Evolutionary conservation across 2,888 invertebrate species (phyloP).

Genomic region (Anthoptus insignis): DNA sequence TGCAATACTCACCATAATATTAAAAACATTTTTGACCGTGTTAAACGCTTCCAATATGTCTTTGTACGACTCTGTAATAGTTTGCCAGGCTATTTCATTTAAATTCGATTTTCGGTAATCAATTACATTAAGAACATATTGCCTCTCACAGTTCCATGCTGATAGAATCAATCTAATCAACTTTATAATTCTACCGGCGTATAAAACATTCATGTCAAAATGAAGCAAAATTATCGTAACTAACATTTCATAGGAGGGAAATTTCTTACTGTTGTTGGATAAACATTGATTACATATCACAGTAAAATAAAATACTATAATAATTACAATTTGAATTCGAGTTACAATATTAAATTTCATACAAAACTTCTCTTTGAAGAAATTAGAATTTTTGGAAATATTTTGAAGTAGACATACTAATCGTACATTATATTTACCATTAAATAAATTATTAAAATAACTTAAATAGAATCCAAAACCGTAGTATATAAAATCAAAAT

Average conservation of each 20-base stretch:
- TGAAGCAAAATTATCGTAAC: slow-evolving; percentile 7
- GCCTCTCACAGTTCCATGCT: slow-evolving; percentile 9
- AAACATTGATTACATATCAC: background rate
- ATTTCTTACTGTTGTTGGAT: background rate
- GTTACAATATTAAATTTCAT: slow-evolving; percentile 16
- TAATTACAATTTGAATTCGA: background rate
- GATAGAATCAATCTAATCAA: background rate
- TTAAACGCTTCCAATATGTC: slow-evolving; percentile 15
- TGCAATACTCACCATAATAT: slow-evolving; percentile 26
- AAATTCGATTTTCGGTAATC: background rate
- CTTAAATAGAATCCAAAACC: slow-evolving; percentile 5
- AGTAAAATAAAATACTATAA: background rate
- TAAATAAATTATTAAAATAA: background rate
- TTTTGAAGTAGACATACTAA: slow-evolving; percentile 11
- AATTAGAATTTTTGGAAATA: background rate
- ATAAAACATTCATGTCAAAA: slow-evolving; percentile 21
- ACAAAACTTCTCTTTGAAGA: background rate
- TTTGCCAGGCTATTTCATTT: background rate
- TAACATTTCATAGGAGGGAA: background rate
- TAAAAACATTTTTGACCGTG: slow-evolving; percentile 8
- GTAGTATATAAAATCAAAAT: slow-evolving; percentile 24
- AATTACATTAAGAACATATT: background rate
- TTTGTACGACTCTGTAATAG: background rate
- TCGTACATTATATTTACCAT: slow-evolving; percentile 17
- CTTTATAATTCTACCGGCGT: slow-evolving; percentile 9